phyloP scores from a whole-genome alignment of 2,888 invertebrate species.

The Acanthosoma haemorrhoidale region DNA sequence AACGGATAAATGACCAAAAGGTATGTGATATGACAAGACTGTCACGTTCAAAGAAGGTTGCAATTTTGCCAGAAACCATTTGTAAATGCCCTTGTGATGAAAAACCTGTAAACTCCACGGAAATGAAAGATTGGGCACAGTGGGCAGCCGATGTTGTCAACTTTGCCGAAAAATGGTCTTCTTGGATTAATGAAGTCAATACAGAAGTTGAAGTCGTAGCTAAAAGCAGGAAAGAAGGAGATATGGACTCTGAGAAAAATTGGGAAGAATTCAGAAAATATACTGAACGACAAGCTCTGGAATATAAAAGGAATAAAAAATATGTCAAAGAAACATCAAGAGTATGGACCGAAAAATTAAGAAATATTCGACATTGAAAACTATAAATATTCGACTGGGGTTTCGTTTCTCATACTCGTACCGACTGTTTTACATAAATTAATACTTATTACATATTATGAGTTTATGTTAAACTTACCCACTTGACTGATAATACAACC shows the following conservation, averaged over 20 bases:
- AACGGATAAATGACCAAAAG: background rate
- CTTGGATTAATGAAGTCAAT: constrained; percentile 38
- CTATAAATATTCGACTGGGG: too few species aligned
- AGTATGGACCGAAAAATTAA: constrained; percentile 29
- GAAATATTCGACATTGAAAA: too few species aligned
- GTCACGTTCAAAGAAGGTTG: background rate
- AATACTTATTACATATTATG: too few species aligned
- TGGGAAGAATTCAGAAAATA: constrained; percentile 27
- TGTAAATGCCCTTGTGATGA: constrained; percentile 2
- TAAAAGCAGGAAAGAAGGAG: background rate
- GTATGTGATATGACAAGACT: background rate
- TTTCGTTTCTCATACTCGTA: too few species aligned
- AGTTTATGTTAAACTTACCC: too few species aligned
- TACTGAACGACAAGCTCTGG: constrained; percentile 22
- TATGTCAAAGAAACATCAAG: constrained; percentile 22
- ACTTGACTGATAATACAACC: too few species aligned
- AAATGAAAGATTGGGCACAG: constrained; percentile 34
- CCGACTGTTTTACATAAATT: too few species aligned
- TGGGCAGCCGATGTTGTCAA: constrained; percentile 34
- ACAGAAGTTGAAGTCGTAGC: constrained; percentile 32
- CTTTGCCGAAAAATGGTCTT: constrained; percentile 35
- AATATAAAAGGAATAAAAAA: constrained; percentile 33
- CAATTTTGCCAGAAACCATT: background rate
- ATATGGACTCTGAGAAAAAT: background rate
- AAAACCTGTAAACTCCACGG: background rate